Evolutionary conservation across 2,888 invertebrate species (phyloP), one percentile per base, ranked within the genome.

Genomic region (Pyrocoelia pectoralis): DNA sequence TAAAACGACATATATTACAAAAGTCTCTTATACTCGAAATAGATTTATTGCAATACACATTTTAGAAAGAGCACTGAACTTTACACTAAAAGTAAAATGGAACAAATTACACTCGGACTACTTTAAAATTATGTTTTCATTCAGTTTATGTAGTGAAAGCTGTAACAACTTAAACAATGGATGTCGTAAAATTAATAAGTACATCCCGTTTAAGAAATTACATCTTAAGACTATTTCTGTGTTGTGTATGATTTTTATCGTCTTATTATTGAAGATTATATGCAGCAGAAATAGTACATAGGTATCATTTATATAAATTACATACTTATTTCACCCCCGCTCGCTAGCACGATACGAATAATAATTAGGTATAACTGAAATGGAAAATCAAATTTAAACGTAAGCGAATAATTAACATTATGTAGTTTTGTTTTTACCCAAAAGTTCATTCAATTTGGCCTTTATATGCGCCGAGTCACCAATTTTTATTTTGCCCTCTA

Each of bases 31-130:
- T n/a, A 9, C 12, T 43, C 10, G 17, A 43, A 43, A 43, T 43
- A 43, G 43, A 43, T 43, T 43, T 43, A 43, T 43, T 43, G 43
- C 43, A 43, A 43, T 43, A 12, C 38, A 38, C 38, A 38, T 38
- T 38, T 38, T 8, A 10, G 43, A 43, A 43, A 43, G 43, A 43
- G 14, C 43, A 43, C 15, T 43, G 43, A 43, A 43, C 43, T 43
- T 43, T 24, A 24, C 17, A 43, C 15, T 43, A 15, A 15, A 43
- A 43, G 17, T 43, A 43, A 43, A 43, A 43, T 43, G 17, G 15
- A 43, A 43, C 43, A 15, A 15, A 15, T 43, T 43, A 43, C 15
- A 13, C 14, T 43, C 13, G 8, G 17, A n/a, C 43, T 43, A 43
- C 33, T 33, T 33, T 8, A 12, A 43, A 13, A 43, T 12, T 13